Base-by-base conservation (phyloP, 1,140 invertebrate species). In the Ips typographus region DNA sequence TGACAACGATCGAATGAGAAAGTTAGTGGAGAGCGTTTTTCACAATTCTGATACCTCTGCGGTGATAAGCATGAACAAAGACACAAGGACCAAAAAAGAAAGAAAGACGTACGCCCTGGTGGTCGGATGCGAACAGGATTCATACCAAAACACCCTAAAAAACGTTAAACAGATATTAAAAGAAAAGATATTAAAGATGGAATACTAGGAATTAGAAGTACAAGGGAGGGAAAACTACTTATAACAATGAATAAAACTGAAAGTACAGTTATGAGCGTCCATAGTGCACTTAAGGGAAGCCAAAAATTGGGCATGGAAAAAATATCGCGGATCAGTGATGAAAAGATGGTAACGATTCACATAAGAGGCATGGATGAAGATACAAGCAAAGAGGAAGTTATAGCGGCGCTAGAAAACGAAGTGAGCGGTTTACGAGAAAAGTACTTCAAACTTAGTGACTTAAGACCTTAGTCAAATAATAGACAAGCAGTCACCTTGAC, bases 31-130 rank as follows among this genome's bases (percentile, higher is more conserved):
- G n/a, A 5, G 44, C 44, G n/a, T 47, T n/a, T 47, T 47, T n/a
- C 4, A 47, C n/a, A 47, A 4, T 47, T 5, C 44, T n/a, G n/a
- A 47, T 4, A 47, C 44, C 4, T 5, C n/a, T 5, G n/a, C n/a
- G 4, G 44, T 4, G 22, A 22, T 22, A 22, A 0, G 22, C 22
- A 22, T 22, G 22, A 22, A 22, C 22, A 22, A 22, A 22, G 22
- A 22, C 22, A 22, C 22, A 22, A 22, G 22, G 22, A 22, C 22
- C 44, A 47, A 47, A 47, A 47, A 47, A n/a, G 44, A 4, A 47
- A 47, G 44, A 47, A 47, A 47, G n/a, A 47, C 44, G n/a, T 47
- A 47, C n/a, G 44, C 44, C 4, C 44, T 47, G n/a, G 44, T 47
- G 44, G 44, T 47, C 4, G 44, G n/a, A 5, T n/a, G n/a, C 4